Evolutionary conservation across 2,888 invertebrate species (phyloP).

Genomic region (Polydrusus cervinus): DNA sequence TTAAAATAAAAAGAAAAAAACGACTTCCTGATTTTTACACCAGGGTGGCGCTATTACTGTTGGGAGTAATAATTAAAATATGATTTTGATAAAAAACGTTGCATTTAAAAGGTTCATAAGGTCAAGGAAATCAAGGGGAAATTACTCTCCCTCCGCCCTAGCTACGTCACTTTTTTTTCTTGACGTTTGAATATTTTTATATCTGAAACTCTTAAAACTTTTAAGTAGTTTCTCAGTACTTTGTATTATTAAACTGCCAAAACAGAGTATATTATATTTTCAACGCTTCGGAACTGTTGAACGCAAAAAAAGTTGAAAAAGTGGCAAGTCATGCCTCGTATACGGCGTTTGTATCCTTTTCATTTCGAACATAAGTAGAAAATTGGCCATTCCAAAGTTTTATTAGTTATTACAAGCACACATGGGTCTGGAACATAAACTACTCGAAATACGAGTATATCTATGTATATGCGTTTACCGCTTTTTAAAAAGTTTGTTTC

Average conservation of each 20-base stretch:
- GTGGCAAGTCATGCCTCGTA: constrained; percentile 10
- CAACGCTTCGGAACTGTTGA: background rate
- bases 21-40: too few species aligned
- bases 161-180: too few species aligned
- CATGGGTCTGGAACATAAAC: constrained; percentile 1
- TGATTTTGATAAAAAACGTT: too few species aligned
- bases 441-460: background rate
- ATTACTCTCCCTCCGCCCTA: too few species aligned
- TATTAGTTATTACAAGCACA: constrained; percentile 33
- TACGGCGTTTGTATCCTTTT: constrained; percentile 24
- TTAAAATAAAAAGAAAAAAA: too few species aligned
- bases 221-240: background rate
- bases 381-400: constrained; percentile 38
- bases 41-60: too few species aligned
- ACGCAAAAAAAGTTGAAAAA: background rate
- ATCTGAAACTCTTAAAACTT: background rate
- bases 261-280: background rate
- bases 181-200: too few species aligned
- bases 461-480: constrained; percentile 10
- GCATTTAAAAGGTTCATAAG: too few species aligned
- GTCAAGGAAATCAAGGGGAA: too few species aligned
- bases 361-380: constrained; percentile 15
- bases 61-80: too few species aligned
- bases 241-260: background rate
- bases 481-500: constrained; percentile 18